These are phyloP conservation scores for Diadema setosum DNA, from an alignment of 35 echinoderm and acorn worm genomes.

Conservation along the genomic window DNA sequence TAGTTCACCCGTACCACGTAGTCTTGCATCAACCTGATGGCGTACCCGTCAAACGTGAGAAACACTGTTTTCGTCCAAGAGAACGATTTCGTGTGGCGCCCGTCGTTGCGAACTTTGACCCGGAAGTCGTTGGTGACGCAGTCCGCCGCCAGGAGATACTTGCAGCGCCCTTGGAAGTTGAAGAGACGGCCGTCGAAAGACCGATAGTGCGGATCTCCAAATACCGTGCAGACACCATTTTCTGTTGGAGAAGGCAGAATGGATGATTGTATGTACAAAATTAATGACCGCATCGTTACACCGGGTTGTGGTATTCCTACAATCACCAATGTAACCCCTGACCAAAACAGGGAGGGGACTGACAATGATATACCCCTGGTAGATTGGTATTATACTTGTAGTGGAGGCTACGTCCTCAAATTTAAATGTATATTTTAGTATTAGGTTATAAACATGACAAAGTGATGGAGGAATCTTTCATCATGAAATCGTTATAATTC, in stretches of 20 bases:
- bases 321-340: no score
- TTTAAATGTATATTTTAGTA: no score
- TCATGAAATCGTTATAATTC: no score
- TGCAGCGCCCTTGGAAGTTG: slow-evolving; percentile 93
- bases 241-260: slow-evolving; percentile 31
- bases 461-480: no score
- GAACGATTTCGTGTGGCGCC: slow-evolving; percentile 50
- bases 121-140: slow-evolving; percentile 60
- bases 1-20: slow-evolving; percentile 70
- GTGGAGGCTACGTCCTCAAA: no score
- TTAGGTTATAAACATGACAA: no score
- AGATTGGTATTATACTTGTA: no score
- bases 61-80: slow-evolving; percentile 95
- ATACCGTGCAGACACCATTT: slow-evolving; percentile 90
- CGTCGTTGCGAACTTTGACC: slow-evolving; percentile 82
- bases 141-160: slow-evolving; percentile 79
- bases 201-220: slow-evolving; percentile 95
- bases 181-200: slow-evolving; percentile 80
- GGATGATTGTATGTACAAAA: not conserved
- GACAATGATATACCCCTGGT: not conserved
- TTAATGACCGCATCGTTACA: no score
- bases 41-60: slow-evolving; percentile 51
- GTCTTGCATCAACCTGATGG: slow-evolving; percentile 71
- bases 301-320: no score
- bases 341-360: no score